Conservation (phyloP, 2,888 invertebrate species). For the Drosophila longiperda region DNA sequence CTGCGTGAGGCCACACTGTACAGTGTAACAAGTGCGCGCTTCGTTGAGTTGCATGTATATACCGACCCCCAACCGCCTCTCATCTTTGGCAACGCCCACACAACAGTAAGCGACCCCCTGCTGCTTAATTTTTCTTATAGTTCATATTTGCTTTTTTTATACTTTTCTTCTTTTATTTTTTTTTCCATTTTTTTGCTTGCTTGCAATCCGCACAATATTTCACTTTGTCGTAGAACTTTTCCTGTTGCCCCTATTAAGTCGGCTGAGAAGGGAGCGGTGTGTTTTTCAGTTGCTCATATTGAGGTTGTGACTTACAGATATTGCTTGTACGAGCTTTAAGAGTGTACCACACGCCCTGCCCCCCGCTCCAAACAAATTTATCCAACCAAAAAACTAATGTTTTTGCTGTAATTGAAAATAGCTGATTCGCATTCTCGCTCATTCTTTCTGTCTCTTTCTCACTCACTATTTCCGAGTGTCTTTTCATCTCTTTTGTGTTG, state of each 20-base stretch:
- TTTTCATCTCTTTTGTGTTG: conserved; percentile 10
- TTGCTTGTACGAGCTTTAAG: conserved; percentile 21
- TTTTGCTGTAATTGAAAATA: conserved; percentile 63
- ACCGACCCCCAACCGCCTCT: not conserved
- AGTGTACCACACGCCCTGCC: conserved; percentile 12
- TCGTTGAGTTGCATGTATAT: conserved; percentile 53
- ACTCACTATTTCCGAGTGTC: not conserved
- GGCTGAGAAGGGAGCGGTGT: not conserved
- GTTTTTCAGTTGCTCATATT: conserved; percentile 19
- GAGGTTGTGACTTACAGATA: conserved; percentile 41
- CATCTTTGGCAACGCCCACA: not conserved
- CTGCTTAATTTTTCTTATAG: conserved; percentile 26
- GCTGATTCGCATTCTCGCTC: conserved; percentile 14
- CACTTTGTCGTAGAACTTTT: conserved; percentile 52
- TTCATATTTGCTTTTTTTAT: conserved; percentile 7
- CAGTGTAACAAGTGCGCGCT: conserved; percentile 65
- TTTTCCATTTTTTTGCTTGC: conserved; percentile 5
- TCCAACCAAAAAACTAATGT: conserved; percentile 36
- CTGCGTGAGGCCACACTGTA: conserved; percentile 16
- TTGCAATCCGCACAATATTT: conserved; percentile 55
- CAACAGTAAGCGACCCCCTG: conserved; percentile 34
- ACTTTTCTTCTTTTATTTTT: not conserved
- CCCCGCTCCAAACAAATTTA: not conserved
- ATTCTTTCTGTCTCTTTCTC: not conserved
- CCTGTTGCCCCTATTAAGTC: conserved; percentile 13